Percentiles rank a stretch among this genome's conserved stretches.
Evolutionary conservation across 2,888 invertebrate genomes (phyloP).

Genomic region (Epistrophella euchroma): DNA sequence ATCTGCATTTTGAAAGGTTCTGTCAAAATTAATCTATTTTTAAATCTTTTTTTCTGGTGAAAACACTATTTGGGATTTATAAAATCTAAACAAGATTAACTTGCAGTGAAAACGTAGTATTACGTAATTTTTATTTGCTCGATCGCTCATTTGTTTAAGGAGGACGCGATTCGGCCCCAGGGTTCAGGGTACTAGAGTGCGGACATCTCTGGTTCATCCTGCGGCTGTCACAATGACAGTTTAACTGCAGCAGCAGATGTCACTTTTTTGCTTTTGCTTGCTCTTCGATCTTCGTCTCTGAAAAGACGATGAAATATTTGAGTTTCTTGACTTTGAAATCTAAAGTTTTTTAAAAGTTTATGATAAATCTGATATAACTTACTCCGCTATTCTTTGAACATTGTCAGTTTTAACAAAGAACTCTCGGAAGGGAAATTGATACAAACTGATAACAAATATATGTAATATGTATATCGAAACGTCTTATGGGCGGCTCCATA

Average conservation of each 20-base stretch:
- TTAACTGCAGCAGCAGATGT: neutral
- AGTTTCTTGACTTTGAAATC: constrained; percentile 8
- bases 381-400: neutral
- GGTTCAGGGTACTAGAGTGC: too few relatives aligned
- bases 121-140: too few relatives aligned
- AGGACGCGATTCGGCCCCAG: too few relatives aligned
- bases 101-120: too few relatives aligned
- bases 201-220: neutral
- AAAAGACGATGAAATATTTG: neutral
- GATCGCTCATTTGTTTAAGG: too few relatives aligned
- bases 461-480: neutral
- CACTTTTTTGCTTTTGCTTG: neutral
- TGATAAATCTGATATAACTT: neutral
- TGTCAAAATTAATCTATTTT: too few relatives aligned
- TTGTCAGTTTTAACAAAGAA: neutral
- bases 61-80: too few relatives aligned
- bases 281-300: neutral
- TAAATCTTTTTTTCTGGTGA: too few relatives aligned
- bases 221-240: too few relatives aligned
- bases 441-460: neutral
- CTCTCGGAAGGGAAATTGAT: too few relatives aligned
- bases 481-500: constrained; percentile 25
- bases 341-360: neutral
- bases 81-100: too few relatives aligned
- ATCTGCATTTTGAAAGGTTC: too few relatives aligned